Conservation (phyloP, 2,113 vertebrate species). For the Ptychochromis oligacanthus region DNA sequence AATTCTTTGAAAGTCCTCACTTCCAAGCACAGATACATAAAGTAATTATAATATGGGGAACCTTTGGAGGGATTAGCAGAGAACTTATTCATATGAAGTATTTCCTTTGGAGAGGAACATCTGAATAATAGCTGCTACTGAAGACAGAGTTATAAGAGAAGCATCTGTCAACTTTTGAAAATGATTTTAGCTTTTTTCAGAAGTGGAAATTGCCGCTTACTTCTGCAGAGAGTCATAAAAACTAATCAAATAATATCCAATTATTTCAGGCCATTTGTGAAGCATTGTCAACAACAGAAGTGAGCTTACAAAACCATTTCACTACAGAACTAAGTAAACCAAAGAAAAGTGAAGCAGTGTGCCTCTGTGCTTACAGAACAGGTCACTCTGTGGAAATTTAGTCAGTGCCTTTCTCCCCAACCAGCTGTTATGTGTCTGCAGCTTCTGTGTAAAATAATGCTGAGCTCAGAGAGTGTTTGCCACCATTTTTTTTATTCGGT, state of each 20-base stretch:
- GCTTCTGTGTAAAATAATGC: neutral
- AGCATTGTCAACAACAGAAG: neutral
- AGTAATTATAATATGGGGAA: conserved; percentile 37
- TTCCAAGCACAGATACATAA: neutral
- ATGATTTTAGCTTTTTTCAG: neutral
- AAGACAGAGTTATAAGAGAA: neutral
- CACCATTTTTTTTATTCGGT: neutral
- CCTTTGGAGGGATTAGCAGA: conserved; percentile 40
- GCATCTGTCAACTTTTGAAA: neutral
- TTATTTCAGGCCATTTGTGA: neutral
- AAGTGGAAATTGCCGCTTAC: neutral
- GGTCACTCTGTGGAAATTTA: conserved; percentile 58
- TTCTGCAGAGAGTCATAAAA: neutral
- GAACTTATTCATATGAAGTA: conserved; percentile 21
- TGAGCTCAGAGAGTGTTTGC: conserved; percentile 19
- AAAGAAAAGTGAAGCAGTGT: conserved; percentile 1
- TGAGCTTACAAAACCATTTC: neutral
- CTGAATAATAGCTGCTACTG: neutral
- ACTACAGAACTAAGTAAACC: neutral
- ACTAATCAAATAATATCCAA: neutral
- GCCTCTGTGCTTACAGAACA: conserved; percentile 46
- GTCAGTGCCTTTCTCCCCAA: conserved; percentile 39
- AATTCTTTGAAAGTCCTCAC: conserved; percentile 31
- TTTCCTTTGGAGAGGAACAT: conserved; percentile 9
- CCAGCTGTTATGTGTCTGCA: conserved; percentile 60